These are phyloP conservation scores for Aphelenchoides fujianensis DNA, from an alignment of 1,140 invertebrate genomes.

Conservation along the genomic window DNA sequence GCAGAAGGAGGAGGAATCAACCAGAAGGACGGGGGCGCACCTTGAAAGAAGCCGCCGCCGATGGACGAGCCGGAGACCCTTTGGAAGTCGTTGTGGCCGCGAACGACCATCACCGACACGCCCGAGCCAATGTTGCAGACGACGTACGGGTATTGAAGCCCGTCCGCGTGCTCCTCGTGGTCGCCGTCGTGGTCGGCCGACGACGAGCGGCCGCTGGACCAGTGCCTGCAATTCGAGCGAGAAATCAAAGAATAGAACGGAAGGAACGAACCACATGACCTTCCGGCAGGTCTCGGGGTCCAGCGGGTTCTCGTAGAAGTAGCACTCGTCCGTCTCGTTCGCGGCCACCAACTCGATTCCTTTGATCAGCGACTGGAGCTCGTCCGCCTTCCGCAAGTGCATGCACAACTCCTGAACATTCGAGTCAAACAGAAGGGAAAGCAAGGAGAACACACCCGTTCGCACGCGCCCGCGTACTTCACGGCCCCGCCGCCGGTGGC, in stretches of 20 bases:
- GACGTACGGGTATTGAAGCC: constrained; percentile 89
- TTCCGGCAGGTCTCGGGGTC: constrained; percentile 69
- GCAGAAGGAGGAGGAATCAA: neutral
- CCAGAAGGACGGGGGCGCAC: neutral
- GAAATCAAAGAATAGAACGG: neutral
- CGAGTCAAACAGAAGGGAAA: constrained; percentile 14
- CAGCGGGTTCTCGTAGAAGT: constrained; percentile 82
- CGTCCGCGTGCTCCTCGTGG: constrained; percentile 67
- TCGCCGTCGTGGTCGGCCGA: constrained; percentile 7
- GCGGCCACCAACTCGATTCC: constrained; percentile 91
- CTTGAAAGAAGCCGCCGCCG: constrained; percentile 93
- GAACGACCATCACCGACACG: constrained; percentile 88
- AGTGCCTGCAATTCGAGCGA: constrained; percentile 36
- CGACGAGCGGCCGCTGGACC: constrained; percentile 42
- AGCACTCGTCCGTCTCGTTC: constrained; percentile 78
- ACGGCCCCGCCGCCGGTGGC: constrained; percentile 96
- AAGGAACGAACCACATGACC: constrained; percentile 67
- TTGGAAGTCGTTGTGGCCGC: constrained; percentile 82
- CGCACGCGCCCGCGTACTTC: constrained; percentile 92
- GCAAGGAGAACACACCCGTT: constrained; percentile 68
- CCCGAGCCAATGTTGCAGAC: constrained; percentile 96
- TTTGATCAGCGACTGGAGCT: constrained; percentile 87
- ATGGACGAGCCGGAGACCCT: constrained; percentile 87
- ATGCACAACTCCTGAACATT: constrained; percentile 88
- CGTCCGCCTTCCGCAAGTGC: constrained; percentile 89